Evolutionary conservation across 2,888 invertebrate genomes (phyloP).

Genomic region (Melieria crassipennis): DNA sequence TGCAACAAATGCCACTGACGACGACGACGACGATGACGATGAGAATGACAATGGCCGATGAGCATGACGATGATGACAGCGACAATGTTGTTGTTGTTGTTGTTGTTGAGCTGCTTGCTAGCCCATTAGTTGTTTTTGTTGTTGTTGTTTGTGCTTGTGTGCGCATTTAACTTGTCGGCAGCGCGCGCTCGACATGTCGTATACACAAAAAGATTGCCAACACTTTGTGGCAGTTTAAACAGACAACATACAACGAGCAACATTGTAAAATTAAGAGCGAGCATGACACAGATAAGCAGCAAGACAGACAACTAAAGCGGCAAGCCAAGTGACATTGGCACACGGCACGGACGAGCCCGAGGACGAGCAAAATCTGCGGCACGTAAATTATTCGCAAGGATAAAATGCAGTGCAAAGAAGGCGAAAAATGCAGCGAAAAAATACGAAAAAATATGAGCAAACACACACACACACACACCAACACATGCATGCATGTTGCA

Average conservation of each 20-base stretch:
- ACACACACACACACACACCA: not conserved
- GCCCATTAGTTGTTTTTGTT: no score
- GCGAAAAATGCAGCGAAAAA: not conserved
- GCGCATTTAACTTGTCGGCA: no score
- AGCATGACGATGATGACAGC: no score
- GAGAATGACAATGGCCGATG: no score
- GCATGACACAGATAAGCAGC: not conserved
- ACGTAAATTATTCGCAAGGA: not conserved
- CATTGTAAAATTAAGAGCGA: constrained; percentile 4
- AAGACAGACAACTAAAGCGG: not conserved
- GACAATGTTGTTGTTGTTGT: no score
- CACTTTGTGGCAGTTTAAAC: constrained; percentile 2
- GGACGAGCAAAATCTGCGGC: not conserved
- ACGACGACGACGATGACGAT: no score
- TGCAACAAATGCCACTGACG: no score
- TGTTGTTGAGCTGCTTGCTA: no score
- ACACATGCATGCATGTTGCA: not conserved
- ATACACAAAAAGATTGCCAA: not conserved
- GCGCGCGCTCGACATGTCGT: no score
- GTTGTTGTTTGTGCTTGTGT: no score
- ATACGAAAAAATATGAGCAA: not conserved
- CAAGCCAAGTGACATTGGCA: not conserved
- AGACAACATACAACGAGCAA: not conserved
- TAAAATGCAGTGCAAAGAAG: not conserved
- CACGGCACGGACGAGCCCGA: not conserved